A percentile compares a stretch with the other conserved stretches of the same genome.
Evolutionary conservation across 2,888 invertebrate species (phyloP).

Genomic region (Anoplius nigerrimus): DNA sequence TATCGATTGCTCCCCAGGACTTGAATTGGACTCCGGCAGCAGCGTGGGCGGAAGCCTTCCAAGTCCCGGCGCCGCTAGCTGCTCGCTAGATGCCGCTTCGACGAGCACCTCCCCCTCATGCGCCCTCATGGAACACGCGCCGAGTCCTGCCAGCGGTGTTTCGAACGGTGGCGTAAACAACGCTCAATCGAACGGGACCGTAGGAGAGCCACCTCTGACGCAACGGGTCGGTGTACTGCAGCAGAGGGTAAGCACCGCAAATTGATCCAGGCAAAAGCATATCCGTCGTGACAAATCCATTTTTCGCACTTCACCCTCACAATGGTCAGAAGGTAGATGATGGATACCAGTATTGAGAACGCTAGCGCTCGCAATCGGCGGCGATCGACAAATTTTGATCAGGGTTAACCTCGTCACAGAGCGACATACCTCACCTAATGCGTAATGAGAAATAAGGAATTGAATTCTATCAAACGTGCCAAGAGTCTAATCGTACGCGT

Average conservation of each 20-base stretch:
- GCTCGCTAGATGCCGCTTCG: conserved; percentile 81
- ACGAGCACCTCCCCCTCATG: conserved; percentile 72
- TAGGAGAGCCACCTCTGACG: conserved; percentile 77
- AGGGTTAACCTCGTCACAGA: too few relatives aligned
- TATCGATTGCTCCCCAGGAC: conserved; percentile 64
- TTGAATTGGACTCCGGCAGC: conserved; percentile 84
- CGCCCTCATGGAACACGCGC: conserved; percentile 71
- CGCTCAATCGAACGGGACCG: conserved; percentile 79
- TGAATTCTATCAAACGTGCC: too few relatives aligned
- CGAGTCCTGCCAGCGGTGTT: conserved; percentile 66
- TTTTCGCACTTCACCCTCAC: not conserved
- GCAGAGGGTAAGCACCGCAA: conserved; percentile 88
- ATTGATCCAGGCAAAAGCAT: conserved; percentile 76
- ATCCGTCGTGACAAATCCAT: conserved; percentile 27
- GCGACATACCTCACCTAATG: too few relatives aligned
- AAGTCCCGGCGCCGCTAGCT: conserved; percentile 85
- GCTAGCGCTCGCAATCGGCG: too few relatives aligned
- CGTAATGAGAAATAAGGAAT: too few relatives aligned
- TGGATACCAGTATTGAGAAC: too few relatives aligned
- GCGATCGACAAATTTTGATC: too few relatives aligned
- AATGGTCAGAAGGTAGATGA: too few relatives aligned
- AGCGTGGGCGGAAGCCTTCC: conserved; percentile 86
- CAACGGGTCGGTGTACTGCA: conserved; percentile 85
- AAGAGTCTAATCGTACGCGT: not conserved
- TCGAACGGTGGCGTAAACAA: conserved; percentile 81